These are phyloP conservation scores for Tragelaphus buxtoni DNA, from an alignment of 2,113 vertebrate genomes.

Conservation along the genomic window DNA sequence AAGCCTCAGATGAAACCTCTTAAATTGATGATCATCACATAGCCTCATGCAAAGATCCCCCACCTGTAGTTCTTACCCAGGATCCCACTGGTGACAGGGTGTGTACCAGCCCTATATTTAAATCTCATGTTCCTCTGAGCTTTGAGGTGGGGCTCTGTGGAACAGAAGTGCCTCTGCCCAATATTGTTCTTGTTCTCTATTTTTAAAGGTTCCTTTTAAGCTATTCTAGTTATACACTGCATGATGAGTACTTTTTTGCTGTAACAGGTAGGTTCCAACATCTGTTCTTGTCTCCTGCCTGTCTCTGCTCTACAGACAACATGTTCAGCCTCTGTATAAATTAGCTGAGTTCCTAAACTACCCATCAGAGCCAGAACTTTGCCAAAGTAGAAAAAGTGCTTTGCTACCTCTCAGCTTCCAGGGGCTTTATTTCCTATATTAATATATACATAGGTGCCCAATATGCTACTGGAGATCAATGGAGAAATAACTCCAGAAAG, in stretches of 20 bases:
- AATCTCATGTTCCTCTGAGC: background rate
- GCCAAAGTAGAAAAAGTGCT: background rate
- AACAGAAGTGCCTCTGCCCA: background rate
- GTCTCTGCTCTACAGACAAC: background rate
- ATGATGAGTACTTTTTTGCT: background rate
- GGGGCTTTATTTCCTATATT: background rate
- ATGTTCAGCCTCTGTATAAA: background rate
- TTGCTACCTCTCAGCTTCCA: background rate
- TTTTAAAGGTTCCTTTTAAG: background rate
- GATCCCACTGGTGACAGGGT: background rate
- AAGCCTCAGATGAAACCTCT: background rate
- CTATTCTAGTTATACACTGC: background rate
- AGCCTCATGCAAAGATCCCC: background rate
- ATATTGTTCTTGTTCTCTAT: background rate
- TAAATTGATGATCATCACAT: background rate
- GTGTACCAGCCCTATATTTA: background rate
- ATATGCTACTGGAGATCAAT: too few species aligned
- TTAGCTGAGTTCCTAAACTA: background rate
- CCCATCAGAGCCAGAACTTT: background rate
- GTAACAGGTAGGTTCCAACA: background rate
- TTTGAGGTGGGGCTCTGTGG: background rate
- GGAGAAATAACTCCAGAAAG: too few species aligned
- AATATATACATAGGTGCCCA: background rate
- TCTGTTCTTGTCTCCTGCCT: background rate
- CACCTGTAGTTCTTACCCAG: accelerated